Percentiles rank a stretch among this genome's conserved stretches.
Evolutionary conservation across 2,888 invertebrate genomes (phyloP).

Genomic region (Busseola fusca): DNA sequence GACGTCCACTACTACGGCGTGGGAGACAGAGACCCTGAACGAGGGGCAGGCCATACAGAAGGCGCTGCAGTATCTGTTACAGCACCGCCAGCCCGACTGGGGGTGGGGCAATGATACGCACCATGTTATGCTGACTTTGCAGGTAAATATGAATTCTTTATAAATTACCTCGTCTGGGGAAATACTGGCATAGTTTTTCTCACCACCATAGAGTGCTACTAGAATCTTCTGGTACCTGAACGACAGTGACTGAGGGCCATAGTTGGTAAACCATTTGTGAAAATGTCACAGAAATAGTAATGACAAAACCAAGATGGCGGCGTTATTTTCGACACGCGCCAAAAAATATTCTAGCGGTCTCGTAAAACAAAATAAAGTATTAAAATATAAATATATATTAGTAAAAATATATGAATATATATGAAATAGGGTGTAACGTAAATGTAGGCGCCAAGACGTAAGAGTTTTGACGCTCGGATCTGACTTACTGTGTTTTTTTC

Average conservation of each 20-base stretch:
- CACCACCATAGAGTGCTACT: neutral
- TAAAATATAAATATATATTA: too few relatives aligned
- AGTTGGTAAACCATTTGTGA: neutral
- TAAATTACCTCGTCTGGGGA: neutral
- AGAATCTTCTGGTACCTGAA: neutral
- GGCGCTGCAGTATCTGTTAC: conserved; percentile 92
- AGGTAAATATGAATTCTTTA: conserved; percentile 81
- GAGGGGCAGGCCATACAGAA: conserved; percentile 90
- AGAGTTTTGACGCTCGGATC: too few relatives aligned
- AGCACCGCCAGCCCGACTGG: conserved; percentile 92
- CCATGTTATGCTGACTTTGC: conserved; percentile 93
- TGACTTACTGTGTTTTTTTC: too few relatives aligned
- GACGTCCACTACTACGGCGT: conserved; percentile 76
- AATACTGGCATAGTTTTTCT: neutral
- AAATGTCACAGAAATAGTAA: too few relatives aligned
- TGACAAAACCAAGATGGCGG: too few relatives aligned
- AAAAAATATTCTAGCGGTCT: too few relatives aligned
- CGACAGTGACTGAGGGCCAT: neutral
- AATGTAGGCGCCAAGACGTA: too few relatives aligned
- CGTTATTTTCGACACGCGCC: too few relatives aligned
- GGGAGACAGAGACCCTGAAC: conserved; percentile 83
- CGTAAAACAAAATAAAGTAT: too few relatives aligned
- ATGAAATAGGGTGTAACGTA: too few relatives aligned
- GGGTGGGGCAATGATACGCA: conserved; percentile 96
- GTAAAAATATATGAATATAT: too few relatives aligned